Evolutionary conservation across 2,113 vertebrate species (phyloP).

Genomic region (Leiothrix lutea): DNA sequence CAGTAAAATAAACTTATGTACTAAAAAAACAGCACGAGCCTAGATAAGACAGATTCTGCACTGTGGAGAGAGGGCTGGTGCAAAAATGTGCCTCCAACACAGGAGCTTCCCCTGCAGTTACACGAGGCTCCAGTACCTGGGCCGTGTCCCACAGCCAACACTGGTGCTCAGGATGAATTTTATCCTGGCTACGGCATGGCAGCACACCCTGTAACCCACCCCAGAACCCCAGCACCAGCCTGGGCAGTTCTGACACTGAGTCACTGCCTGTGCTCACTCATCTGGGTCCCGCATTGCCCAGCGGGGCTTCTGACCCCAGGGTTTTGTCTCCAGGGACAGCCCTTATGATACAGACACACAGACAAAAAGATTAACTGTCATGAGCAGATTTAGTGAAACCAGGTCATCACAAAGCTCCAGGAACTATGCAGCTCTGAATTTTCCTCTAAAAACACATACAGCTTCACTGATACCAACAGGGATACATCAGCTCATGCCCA

Average conservation of each 20-base stretch:
- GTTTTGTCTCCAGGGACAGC: not conserved
- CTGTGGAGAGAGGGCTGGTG: not conserved
- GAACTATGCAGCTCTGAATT: not conserved
- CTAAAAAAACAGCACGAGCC: not conserved
- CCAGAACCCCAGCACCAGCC: not conserved
- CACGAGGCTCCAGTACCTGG: accelerated
- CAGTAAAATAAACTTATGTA: not conserved
- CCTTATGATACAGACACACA: not conserved
- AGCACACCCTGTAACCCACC: not conserved
- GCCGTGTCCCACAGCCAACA: not conserved
- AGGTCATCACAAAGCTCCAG: not conserved
- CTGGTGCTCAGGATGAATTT: not conserved
- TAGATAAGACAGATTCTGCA: not conserved
- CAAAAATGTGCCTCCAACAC: not conserved
- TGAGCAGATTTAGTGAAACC: not conserved
- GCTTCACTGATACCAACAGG: not conserved
- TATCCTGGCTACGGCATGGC: accelerated
- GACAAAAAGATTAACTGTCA: not conserved
- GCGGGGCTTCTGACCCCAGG: not conserved
- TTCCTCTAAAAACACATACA: not conserved
- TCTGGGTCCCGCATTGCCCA: not conserved
- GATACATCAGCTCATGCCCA: not conserved
- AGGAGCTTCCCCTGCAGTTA: not conserved
- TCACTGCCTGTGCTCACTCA: not conserved
- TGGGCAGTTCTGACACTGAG: not conserved